phyloP scores from a whole-genome alignment of 2,797 vertebrate species.

The Rachycentron canadum region DNA sequence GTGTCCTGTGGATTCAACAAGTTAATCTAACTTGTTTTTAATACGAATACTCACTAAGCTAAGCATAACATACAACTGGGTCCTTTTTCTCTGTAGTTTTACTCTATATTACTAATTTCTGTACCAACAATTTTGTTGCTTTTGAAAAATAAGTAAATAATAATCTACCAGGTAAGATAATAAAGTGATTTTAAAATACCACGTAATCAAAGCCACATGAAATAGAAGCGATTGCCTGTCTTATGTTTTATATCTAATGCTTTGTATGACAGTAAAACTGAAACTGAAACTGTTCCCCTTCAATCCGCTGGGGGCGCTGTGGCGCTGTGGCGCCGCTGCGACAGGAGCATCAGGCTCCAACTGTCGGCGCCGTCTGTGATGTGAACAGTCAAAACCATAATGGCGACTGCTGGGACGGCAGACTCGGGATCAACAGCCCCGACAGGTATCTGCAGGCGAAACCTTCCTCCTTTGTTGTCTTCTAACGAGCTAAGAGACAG shows the following conservation, averaged over 20 bases:
- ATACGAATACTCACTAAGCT: no score
- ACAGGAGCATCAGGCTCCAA: constrained; percentile 36
- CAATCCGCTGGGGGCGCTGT: constrained; percentile 58
- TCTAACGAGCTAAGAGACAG: neutral
- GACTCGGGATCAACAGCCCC: constrained; percentile 84
- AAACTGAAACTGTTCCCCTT: neutral
- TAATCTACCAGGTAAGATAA: neutral
- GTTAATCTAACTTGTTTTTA: no score
- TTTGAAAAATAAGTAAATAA: no score
- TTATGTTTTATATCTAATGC: neutral
- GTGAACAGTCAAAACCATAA: constrained; percentile 78
- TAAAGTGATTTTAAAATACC: no score
- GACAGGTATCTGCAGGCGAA: constrained; percentile 78
- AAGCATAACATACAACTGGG: no score
- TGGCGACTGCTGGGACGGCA: constrained; percentile 87
- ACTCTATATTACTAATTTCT: no score
- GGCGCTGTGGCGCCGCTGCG: constrained; percentile 33
- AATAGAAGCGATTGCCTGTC: neutral
- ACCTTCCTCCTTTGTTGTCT: neutral
- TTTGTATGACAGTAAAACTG: neutral
- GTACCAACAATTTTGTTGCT: no score
- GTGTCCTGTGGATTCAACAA: no score
- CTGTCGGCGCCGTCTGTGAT: constrained; percentile 55
- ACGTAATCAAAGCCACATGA: neutral
- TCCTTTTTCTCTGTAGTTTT: no score